These are phyloP conservation scores for Chironomus tentans DNA, from an alignment of 2,888 invertebrate species.

Conservation along the genomic window DNA sequence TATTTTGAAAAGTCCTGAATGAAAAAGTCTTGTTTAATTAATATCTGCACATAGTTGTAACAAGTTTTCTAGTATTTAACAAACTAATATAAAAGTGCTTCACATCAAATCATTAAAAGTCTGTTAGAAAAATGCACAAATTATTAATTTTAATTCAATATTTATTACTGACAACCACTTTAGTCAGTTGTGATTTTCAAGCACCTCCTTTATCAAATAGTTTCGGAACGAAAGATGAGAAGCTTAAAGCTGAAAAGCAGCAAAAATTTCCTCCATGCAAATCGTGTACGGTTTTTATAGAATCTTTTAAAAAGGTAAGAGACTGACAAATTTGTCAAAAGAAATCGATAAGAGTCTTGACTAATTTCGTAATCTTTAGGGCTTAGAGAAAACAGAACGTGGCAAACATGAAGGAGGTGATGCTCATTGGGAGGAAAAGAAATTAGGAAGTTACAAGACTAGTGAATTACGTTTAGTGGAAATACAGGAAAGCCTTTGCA, in stretches of 20 bases:
- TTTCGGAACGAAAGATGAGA: conserved; percentile 23
- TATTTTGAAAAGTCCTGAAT: not conserved
- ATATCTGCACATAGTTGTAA: not conserved
- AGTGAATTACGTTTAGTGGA: conserved; percentile 87
- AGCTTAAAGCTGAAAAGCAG: conserved; percentile 21
- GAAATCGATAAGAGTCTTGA: too few relatives aligned
- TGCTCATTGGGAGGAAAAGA: conserved; percentile 87
- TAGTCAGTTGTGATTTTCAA: conserved; percentile 7
- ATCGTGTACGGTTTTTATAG: conserved; percentile 62
- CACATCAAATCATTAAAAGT: not conserved
- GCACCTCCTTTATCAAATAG: not conserved
- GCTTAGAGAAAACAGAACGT: conserved; percentile 69
- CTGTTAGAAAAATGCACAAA: conserved; percentile 17
- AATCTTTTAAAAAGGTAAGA: conserved; percentile 57
- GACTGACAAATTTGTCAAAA: not conserved
- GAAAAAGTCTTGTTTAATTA: not conserved
- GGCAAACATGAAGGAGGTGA: conserved; percentile 90
- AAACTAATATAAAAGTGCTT: not conserved
- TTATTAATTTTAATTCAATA: not conserved
- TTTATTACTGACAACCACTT: conserved; percentile 1
- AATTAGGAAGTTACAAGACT: conserved; percentile 67
- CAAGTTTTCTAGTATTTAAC: not conserved
- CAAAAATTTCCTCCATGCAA: conserved; percentile 56
- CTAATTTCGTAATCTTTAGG: conserved; percentile 38
- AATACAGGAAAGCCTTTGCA: conserved; percentile 80